phyloP scores from a whole-genome alignment of 2,888 invertebrate genomes.

The Andrena hattorfiana region DNA sequence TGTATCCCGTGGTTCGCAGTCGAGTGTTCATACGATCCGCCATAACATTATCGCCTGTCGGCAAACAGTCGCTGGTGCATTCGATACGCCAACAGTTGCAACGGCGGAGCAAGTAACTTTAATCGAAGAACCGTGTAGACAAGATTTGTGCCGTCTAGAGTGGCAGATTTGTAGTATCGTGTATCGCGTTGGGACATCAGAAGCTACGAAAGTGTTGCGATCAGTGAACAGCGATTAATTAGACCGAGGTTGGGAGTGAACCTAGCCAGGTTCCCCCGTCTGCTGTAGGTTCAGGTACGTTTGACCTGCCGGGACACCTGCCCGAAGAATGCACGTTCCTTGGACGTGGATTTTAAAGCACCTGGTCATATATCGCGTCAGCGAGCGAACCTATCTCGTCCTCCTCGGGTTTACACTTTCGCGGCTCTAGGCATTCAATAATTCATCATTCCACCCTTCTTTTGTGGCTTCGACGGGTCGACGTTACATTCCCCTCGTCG shows the following conservation, averaged over 20 bases:
- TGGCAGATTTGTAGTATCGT: conserved; percentile 37
- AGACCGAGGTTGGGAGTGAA: conserved; percentile 37
- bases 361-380: conserved; percentile 57
- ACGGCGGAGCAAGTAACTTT: conserved; percentile 1
- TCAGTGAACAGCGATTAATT: conserved; percentile 67
- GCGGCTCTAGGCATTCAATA: conserved; percentile 37
- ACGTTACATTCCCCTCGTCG: conserved; percentile 27
- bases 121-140: conserved; percentile 34
- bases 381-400: conserved; percentile 13
- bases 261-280: conserved; percentile 29
- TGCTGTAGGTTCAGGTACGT: conserved; percentile 42
- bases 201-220: conserved; percentile 56
- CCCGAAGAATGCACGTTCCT: conserved; percentile 45
- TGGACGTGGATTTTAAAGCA: conserved; percentile 48
- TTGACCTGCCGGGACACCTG: conserved; percentile 65
- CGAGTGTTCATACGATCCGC: conserved; percentile 10
- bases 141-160: conserved; percentile 45
- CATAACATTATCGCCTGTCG: conserved; percentile 9
- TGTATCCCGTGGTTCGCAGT: neutral
- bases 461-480: conserved; percentile 10
- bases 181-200: conserved; percentile 55
- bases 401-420: conserved; percentile 51
- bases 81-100: neutral
- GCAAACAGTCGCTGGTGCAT: neutral
- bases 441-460: conserved; percentile 37